A percentile compares a stretch with the other conserved stretches of the same genome.
phyloP scores from a whole-genome alignment of 2,888 invertebrate genomes.

The Clitarchus hookeri region DNA sequence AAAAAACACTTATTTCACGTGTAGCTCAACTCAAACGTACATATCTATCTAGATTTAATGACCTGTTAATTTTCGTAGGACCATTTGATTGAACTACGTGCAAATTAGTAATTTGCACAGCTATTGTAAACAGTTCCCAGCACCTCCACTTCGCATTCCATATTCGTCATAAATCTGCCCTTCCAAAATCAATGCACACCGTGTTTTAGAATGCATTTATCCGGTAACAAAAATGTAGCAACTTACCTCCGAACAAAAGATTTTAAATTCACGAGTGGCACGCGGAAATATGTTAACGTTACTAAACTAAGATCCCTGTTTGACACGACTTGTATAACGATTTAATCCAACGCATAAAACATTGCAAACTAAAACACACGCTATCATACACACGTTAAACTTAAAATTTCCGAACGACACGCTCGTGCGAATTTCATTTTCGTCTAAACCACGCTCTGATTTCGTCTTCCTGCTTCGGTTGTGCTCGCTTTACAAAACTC shows the following conservation, averaged over 20 bases:
- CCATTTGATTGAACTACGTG: no score
- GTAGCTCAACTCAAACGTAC: no score
- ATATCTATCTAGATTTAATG: no score
- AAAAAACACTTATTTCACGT: no score
- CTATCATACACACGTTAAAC: neutral
- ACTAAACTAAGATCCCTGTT: neutral
- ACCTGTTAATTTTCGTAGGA: no score
- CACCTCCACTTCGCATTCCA: no score
- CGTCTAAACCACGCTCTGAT: neutral
- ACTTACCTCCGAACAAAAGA: constrained; percentile 12
- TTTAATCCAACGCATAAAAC: neutral
- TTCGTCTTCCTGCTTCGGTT: neutral
- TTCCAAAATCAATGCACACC: no score
- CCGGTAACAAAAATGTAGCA: neutral
- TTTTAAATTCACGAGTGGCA: neutral
- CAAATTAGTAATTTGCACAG: no score
- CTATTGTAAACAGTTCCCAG: no score
- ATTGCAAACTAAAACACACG: neutral
- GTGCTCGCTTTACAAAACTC: neutral
- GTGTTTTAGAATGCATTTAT: no score
- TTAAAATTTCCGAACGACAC: neutral
- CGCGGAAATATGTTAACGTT: neutral
- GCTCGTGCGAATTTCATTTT: neutral
- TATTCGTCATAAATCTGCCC: no score
- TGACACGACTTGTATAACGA: neutral